Conservation (phyloP, 2,113 vertebrate genomes). For the Cavia porcellus region DNA sequence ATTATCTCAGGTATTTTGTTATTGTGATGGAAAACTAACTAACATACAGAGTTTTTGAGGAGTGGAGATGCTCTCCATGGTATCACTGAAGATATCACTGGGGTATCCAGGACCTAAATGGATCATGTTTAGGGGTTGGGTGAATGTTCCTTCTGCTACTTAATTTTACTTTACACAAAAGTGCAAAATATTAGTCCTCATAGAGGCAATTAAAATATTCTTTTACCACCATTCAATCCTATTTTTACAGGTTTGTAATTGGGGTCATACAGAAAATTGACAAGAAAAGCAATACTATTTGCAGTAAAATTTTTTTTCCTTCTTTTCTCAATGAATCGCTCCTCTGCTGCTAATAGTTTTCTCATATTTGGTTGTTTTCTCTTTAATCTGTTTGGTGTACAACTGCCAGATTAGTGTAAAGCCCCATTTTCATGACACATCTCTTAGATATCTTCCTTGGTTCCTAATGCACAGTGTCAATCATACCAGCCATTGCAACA, state of each 20-base stretch:
- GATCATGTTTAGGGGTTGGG: neutral
- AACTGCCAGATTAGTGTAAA: slow-evolving; percentile 14
- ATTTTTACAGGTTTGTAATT: slow-evolving; percentile 20
- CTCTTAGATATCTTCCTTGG: neutral
- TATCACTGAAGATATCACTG: neutral
- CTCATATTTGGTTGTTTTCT: neutral
- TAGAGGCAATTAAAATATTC: neutral
- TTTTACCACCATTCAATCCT: neutral
- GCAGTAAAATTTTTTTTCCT: neutral
- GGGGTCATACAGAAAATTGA: neutral
- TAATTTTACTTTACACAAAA: slow-evolving; percentile 55
- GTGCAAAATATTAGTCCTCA: neutral
- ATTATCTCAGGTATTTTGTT: neutral
- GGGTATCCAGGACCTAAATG: neutral
- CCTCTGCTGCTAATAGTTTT: neutral
- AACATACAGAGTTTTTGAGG: neutral
- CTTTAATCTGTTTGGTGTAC: neutral
- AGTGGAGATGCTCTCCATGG: neutral
- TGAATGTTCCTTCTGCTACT: slow-evolving; percentile 1
- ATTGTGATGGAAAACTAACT: neutral
- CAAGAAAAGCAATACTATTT: neutral
- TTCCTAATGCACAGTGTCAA: neutral
- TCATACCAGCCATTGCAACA: neutral
- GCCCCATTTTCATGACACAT: neutral
- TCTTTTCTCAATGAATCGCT: neutral